These are phyloP conservation scores for Megaceryle maxima DNA, from an alignment of 2,113 vertebrate species.

Conservation along the genomic window DNA sequence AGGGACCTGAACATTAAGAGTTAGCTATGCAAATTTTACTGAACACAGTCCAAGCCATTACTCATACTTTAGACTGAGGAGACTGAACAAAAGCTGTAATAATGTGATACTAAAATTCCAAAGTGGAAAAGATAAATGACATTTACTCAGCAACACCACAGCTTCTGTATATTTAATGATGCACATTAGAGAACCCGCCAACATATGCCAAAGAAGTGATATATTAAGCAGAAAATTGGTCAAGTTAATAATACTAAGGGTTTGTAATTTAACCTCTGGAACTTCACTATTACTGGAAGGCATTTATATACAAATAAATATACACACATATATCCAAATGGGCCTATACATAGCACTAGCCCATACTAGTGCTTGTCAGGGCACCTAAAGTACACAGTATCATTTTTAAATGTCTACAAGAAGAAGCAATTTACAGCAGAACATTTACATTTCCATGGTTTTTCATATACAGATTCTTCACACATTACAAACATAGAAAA, in stretches of 20 bases:
- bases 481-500: not conserved
- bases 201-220: not conserved
- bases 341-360: not conserved
- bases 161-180: not conserved
- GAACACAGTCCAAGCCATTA: not conserved
- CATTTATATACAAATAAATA: not conserved
- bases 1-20: not conserved
- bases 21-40: not conserved
- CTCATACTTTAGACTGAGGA: not conserved
- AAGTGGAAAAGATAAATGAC: not conserved
- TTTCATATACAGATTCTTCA: not conserved
- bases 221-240: not conserved
- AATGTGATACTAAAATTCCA: not conserved
- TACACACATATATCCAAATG: not conserved
- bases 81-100: not conserved
- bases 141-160: not conserved
- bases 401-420: not conserved
- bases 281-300: not conserved
- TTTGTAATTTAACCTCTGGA: constrained; percentile 7
- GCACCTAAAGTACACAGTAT: not conserved
- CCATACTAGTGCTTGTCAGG: not conserved
- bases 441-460: not conserved
- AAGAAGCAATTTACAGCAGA: not conserved
- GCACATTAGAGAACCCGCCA: not conserved
- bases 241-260: not conserved